phyloP scores from a whole-genome alignment of 2,797 vertebrate genomes.

The Cryptoblepharus egeriae region DNA sequence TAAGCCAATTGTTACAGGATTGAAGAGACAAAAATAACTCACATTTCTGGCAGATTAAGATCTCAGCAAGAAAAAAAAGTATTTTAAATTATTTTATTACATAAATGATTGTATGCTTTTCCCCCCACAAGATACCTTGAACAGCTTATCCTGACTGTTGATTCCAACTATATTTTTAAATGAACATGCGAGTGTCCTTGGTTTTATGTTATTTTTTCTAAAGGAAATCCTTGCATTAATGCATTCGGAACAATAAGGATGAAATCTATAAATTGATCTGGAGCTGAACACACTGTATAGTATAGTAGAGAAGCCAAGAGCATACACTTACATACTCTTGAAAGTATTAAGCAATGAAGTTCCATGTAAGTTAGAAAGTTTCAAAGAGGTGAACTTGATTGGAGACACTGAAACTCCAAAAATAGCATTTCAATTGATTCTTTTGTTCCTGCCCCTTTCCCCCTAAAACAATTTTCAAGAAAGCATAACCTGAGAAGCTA shows the following conservation, averaged over 20 bases:
- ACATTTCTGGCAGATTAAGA: not conserved
- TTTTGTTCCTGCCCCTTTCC: not conserved
- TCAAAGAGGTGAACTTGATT: not conserved
- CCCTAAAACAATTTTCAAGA: not conserved
- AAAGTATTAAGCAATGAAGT: not conserved
- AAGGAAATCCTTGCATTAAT: not conserved
- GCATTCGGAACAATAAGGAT: not conserved
- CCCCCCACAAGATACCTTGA: not conserved
- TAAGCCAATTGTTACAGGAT: not conserved
- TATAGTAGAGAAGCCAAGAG: not conserved
- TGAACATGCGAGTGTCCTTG: not conserved
- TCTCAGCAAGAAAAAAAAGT: not conserved
- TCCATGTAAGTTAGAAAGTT: not conserved
- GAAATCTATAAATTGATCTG: not conserved
- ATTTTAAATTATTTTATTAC: conserved; percentile 1
- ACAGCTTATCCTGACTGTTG: not conserved
- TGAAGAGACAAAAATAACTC: not conserved
- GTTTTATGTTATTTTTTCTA: not conserved
- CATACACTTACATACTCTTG: not conserved
- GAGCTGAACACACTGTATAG: not conserved
- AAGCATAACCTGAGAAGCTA: not conserved
- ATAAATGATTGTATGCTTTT: not conserved
- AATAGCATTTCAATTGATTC: not conserved
- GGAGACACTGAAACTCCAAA: not conserved
- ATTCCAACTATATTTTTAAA: not conserved